Base-by-base conservation (phyloP, 2,888 invertebrate species). In the Ditula angustiorana region DNA sequence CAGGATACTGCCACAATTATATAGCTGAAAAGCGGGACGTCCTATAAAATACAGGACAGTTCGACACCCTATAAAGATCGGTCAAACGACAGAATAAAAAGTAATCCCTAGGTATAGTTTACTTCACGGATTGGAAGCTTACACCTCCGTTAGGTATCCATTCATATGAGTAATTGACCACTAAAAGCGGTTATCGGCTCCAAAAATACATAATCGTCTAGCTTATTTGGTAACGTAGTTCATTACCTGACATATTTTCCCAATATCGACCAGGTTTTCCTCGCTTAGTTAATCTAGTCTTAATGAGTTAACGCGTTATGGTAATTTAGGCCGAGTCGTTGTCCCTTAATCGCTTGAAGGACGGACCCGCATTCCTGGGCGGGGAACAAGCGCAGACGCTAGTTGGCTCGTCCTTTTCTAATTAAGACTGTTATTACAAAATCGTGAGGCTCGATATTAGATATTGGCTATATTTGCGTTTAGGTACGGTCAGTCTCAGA, bases 331-430 rank as follows among this genome's bases (percentile, higher is more conserved):
- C 61, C 84, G 80, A 81, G 87, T 86, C 84, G 80, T 74, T 79
- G 85, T 78, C 80, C 85, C 79, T 74, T 89, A 88, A 90, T 87
- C 77, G 80, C 72, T 80, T 87, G 89, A 90, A 90, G 90, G 90
- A 84, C 89, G 71, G 73, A 72, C 68, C 78, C 68, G 78, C 85
- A 83, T 82, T 79, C 76, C 77, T 71, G 74, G 74, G 74, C 72
- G 67, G 50, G 61, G 64, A 60, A 61, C 41, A 19, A 41, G 41
- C 3, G 41, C 41, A 41, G 41, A 41, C 19, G 19, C 10, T 41
- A 8, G 10, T 10, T 19, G 41, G 19, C 19, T 19, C 69, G 61
- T 68, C 64, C 24, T 21, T 1, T 23, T 46, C 24, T 46, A n/a
- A 46, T 46, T 46, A 24, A 46, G n/a, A n/a, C n/a, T n/a, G 46